Base-by-base conservation (phyloP, 2,888 invertebrate species). In the Ypsolopha scabrella region DNA sequence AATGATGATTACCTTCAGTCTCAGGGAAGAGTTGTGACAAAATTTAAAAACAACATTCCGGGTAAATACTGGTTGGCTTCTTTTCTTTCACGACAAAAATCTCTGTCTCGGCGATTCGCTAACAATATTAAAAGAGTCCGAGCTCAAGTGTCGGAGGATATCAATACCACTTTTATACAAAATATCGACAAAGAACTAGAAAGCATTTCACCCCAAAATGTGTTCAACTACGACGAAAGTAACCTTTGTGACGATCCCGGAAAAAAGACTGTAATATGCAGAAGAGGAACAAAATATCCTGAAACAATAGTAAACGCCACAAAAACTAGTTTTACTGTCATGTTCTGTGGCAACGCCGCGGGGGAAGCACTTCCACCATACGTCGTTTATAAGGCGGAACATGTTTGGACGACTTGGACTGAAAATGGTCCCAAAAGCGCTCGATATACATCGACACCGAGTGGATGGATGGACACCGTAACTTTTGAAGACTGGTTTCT, bases 181-280 rank as follows among this genome's bases (percentile, higher is more conserved):
- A 59, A 64, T 46, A 53, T 64, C 52, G 54, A 51, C n/a, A 51
- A 36, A 52, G 52, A 9, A n/a, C 60, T 36, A 53, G 52, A 53
- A n/a, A n/a, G n/a, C n/a, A 58, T 57, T 43, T 53, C 63, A n/a
- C 58, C 58, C 9, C 50, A 52, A 37, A 56, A 56, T 43, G 51
- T 56, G 10, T 53, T 52, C 10, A 58, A 55, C 41, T 56, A 55
- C 55, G 70, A 73, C 51, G 68, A 72, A 53, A 63, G 67, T 1
- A 70, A 70, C 47, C 48, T 75, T 7, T 53, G 58, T 6, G 72
- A 72, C 52, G 68, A 77, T 50, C 67, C 69, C 10, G 71, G 68
- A 2, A 59, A 57, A 50, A 61, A 62, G 53, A 60, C 55, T 49
- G 52, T 61, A 8, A 57, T 68, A 34, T 52, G 51, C 36, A 60